Evolutionary conservation across 2,113 vertebrate species (phyloP), one percentile per base, ranked within the genome.

Genomic region (Odontophorus gujanensis): DNA sequence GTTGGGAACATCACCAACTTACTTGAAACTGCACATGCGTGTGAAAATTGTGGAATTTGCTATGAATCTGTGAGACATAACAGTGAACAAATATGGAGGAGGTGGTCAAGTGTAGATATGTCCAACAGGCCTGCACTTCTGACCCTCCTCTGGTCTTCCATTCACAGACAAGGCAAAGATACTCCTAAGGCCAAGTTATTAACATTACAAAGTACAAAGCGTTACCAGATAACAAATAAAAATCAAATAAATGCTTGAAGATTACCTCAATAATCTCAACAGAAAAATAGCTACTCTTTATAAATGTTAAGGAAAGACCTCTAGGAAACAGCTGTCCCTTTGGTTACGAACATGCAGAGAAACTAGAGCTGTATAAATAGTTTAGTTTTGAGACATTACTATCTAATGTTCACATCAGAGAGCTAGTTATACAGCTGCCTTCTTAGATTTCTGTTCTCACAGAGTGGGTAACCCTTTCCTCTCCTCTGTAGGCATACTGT

Each of bases 401-500:
- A 88, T 95, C 85, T 91, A 72, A 91, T 85, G 85, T 77, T 89
- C 89, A 71, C 76, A 85, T 91, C 94, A 87, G 85, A 71, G 72
- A 73, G 65, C 43, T 85, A 78, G 76, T 87, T 90, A 85, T 78
- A 89, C 89, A 91, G n/a, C 72, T 87, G 76, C 34, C 2, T 0
- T 91, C 91, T 96, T 92, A 61, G 91, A 91, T 93, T 96, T 96
- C 96, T 0, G 0, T 67, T 91, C 91, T 93, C 4, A 3, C 65
- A 65, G 78, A 21, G 50, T 22, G 25, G 26, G 53, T 94, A 96
- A 94, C 92, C 91, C 93, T 96, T 96, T 93, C 94, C 79, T 95
- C 43, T 43, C 91, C 89, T 89, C 58, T 76, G 42, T 50, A 30
- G 19, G 42, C 83, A 87, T 40, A 42, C 42, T 38, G 9, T 48